Conservation (phyloP, 1,140 invertebrate genomes). For the Probaryconus sp. region DNA sequence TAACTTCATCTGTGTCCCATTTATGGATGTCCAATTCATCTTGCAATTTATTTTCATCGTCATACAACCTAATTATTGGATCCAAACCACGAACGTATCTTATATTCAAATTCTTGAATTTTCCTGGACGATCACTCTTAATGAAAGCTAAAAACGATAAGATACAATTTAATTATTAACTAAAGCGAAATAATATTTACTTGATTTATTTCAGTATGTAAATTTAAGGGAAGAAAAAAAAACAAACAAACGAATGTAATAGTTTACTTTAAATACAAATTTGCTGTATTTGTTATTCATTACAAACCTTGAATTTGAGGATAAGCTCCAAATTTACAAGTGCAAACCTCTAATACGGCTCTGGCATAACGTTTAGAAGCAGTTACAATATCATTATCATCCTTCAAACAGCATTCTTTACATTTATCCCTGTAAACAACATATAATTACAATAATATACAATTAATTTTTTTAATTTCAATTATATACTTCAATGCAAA, state of each 20-base stretch:
- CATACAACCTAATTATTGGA: conserved; percentile 93
- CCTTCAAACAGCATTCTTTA: conserved; percentile 84
- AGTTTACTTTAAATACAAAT: too few species aligned
- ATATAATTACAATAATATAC: conserved; percentile 81
- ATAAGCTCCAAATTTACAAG: conserved; percentile 96
- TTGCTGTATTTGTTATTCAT: not conserved
- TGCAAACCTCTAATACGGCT: conserved; percentile 94
- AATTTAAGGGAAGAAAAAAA: too few species aligned
- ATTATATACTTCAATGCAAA: not conserved
- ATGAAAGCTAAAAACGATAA: conserved; percentile 86
- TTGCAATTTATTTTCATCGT: conserved; percentile 88
- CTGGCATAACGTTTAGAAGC: conserved; percentile 87
- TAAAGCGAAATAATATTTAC: conserved; percentile 14
- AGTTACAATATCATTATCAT: conserved; percentile 82
- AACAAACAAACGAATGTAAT: too few species aligned
- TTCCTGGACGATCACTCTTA: conserved; percentile 89
- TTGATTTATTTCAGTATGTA: not conserved
- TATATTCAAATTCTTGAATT: conserved; percentile 93
- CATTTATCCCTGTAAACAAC: conserved; percentile 83
- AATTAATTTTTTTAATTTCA: conserved; percentile 78
- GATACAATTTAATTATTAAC: conserved; percentile 18
- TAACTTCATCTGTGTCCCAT: conserved; percentile 97
- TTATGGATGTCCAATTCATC: conserved; percentile 96
- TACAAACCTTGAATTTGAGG: conserved; percentile 93
- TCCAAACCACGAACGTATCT: conserved; percentile 94